A percentile compares a stretch with the other conserved stretches of the same genome.
Conservation (phyloP, 1,140 invertebrate species). For the Chlorops oryzae region DNA sequence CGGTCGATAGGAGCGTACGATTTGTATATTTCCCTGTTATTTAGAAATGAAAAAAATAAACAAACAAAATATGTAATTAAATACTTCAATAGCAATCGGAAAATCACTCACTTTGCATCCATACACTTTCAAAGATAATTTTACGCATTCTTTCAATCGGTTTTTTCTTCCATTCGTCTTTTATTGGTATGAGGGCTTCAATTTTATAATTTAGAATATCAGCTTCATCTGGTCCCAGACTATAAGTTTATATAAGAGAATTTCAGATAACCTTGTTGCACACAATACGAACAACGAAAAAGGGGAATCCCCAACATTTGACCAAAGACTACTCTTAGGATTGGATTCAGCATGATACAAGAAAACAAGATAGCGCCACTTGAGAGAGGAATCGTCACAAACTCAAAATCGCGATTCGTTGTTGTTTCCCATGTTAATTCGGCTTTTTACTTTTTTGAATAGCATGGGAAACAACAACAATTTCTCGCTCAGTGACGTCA, state of each 20-base stretch:
- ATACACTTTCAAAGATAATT: constrained; percentile 31
- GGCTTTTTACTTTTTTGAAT: too few species aligned
- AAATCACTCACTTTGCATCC: constrained; percentile 27
- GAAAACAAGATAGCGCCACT: too few species aligned
- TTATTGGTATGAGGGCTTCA: constrained; percentile 21
- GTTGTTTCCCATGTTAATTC: too few species aligned
- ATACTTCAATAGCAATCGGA: neutral
- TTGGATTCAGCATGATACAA: too few species aligned
- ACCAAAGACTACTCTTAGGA: too few species aligned
- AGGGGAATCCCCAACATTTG: too few species aligned
- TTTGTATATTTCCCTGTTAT: constrained; percentile 35
- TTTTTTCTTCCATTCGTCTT: constrained; percentile 10
- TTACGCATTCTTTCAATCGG: constrained; percentile 19
- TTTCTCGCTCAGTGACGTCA: too few species aligned
- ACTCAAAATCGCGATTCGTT: too few species aligned
- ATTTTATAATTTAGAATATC: constrained; percentile 32
- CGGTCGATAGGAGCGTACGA: constrained; percentile 30
- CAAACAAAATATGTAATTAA: neutral
- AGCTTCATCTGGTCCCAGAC: constrained; percentile 24
- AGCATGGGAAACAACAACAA: too few species aligned
- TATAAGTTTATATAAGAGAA: constrained; percentile 8
- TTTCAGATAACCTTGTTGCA: neutral
- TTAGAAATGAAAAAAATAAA: constrained; percentile 3
- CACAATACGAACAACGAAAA: too few species aligned
- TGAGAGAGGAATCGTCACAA: too few species aligned